Evolutionary conservation across 92 coral and sea anemone genomes (phyloP), one percentile per base, ranked within the genome.

Genomic region (Parazoanthus darwini): DNA sequence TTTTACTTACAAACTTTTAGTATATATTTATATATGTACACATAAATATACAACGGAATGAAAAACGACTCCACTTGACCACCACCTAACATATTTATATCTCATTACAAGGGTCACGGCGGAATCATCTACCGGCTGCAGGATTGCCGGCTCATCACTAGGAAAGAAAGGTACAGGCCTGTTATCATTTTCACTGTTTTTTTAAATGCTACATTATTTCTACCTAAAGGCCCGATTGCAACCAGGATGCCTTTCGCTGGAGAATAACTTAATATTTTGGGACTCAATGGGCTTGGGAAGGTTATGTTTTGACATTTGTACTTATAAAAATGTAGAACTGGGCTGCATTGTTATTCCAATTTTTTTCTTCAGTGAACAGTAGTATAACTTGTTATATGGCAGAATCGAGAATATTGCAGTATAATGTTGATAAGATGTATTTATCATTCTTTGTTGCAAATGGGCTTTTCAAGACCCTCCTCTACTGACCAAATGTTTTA

Each of bases 111-210:
- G 98, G 90, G 90, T 96, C 5, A 87, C 92, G 90, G 98, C 95
- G 13, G 98, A 96, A 79, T 93, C 98, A 22, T 90, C 95, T 3
- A 92, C 95, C 25, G 98, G 98, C 42, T 96, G 98, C 79, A 90
- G 92, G 91, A 75, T 94, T 78, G 98, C 98, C 37, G 98, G 98
- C 16, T 94, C 98, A 23, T 95, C 96, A 37, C 22, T 96, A 63
- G 98, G 98, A 54, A 96, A 89, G 87, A 96, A 92, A 93, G 98
- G 98, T 96, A 71, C 33, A 29, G 33, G 33, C 35, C 1, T 15
- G 23, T 79, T 58, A 16, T 20, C n/a, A 5, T 18, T 63, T 63
- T 63, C 70, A 6, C 70, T 18, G 16, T 54, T 7, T 2, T 63
- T 0, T 20, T 63, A 20, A 5, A 63, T 22, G 25, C 0, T 14